Conservation (phyloP, 2,113 vertebrate genomes). For the Cathartes aura region DNA sequence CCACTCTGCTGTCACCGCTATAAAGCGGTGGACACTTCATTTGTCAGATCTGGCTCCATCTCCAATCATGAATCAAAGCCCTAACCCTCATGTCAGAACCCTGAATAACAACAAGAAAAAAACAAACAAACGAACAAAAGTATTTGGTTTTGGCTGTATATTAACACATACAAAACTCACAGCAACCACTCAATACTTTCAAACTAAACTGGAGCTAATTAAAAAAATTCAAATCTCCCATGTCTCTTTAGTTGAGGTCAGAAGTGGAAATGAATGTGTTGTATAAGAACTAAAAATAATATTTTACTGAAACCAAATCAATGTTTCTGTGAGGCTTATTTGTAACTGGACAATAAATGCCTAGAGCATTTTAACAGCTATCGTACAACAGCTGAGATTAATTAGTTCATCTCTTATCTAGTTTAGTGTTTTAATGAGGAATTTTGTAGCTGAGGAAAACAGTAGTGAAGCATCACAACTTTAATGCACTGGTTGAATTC, state of each 20-base stretch:
- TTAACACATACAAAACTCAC: background rate
- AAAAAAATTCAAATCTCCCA: background rate
- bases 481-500: background rate
- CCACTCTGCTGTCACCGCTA: background rate
- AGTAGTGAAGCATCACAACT: background rate
- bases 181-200: background rate
- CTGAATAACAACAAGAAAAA: background rate
- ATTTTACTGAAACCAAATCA: background rate
- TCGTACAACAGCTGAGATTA: background rate
- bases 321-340: background rate
- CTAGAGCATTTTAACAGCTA: background rate
- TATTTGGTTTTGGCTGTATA: background rate
- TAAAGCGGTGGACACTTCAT: background rate
- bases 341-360: background rate
- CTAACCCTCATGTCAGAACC: background rate
- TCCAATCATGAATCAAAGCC: background rate
- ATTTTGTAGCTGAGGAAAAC: background rate
- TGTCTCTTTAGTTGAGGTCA: background rate
- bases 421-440: background rate
- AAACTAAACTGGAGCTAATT: background rate
- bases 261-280: background rate
- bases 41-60: background rate
- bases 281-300: background rate
- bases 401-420: background rate
- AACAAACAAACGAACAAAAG: background rate